Evolutionary conservation across 2,797 vertebrate genomes (phyloP), one percentile per base, ranked within the genome.

Genomic region (Sebastes cheni): DNA sequence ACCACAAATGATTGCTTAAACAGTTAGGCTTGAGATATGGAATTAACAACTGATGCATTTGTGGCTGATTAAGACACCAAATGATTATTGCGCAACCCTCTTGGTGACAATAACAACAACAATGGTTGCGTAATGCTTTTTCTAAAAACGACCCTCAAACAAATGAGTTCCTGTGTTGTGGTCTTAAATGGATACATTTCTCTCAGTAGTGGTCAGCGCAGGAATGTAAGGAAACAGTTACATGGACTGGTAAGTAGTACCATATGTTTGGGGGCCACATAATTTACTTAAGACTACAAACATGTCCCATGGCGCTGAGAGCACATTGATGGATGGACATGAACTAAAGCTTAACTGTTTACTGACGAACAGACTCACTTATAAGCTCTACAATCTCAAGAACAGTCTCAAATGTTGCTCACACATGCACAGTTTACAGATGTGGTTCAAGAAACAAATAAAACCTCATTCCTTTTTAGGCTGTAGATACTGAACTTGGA

Each of bases 231-330:
- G 20, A 79, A 83, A 67, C 39, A 20, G 36, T 81, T 46, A 5
- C 39, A 50, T 8, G 1, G 30, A 18, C 34, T 85, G 83, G 77
- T 68, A 90, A 92, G 65, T 81, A 23, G 67, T 20, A 65, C 86
- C 92, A 92, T 76, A 84, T 91, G 91, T 72, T 22, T 22, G 25
- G 64, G 74, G 79, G 69, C 36, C 29, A 34, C 34, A 50, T 60
- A 1, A 76, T 81, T 80, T 75, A 77, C 66, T 62, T 72, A 23
- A 60, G 32, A 58, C 54, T 76, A 25, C 62, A 76, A 86, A 86
- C 80, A 81, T 22, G 60, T 46, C 66, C 50, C 82, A 0, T 16
- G 61, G 52, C 80, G 82, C 67, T 67, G 78, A 55, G 78, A 91
- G 67, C 62, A 61, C 2, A 8, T 5, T 82, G 86, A 88, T 60